Base-by-base conservation (phyloP, 1,140 invertebrate genomes). In the Batillaria attramentaria region DNA sequence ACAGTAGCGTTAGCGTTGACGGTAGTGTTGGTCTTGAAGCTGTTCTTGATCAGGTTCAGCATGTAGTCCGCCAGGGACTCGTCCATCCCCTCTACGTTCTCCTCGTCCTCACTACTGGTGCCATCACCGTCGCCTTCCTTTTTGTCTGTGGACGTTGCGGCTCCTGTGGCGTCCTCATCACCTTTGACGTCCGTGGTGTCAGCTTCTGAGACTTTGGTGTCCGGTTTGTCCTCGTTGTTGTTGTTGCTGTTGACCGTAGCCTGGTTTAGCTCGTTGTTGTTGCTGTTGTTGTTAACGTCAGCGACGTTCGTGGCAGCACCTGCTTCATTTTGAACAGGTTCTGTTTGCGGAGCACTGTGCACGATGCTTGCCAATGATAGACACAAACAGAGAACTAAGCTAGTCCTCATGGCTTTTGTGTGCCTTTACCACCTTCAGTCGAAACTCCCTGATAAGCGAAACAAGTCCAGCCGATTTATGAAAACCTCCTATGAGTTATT, bases 1-100 rank as follows among this genome's bases (percentile, higher is more conserved):
- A n/a, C n/a, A 28, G 60, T 62, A 20, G 10, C n/a, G n/a, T n/a
- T n/a, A 54, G 46, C 16, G n/a, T n/a, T 31, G 31, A 31, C 16
- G 33, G 16, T 37, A 4, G 28, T 37, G 39, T 16, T 20, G 18
- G 18, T 24, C 18, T 31, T 69, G 6, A 35, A 10, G 3, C 24
- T 4, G 8, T 41, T 41, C 66, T 35, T 69, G 6, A 69, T 35
- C 35, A 24, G 20, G 33, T 69, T n/a, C 66, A 41, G 0, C 13
- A 69, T 41, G 20, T 28, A 69, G 37, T 69, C 66, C 20, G 66
- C 66, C 20, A 69, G 35, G 66, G 66, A 69, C 35, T 2, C 37
- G 18, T 35, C 39, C 37, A 41, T 69, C 4, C 66, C 66, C 10
- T 69, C 35, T 6, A 24, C n/a, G 6, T 24, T 24, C 20, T 69